A percentile compares a stretch with the other conserved stretches of the same genome.
phyloP scores from a whole-genome alignment of 2,888 invertebrate species.

The Patella pellucida region DNA sequence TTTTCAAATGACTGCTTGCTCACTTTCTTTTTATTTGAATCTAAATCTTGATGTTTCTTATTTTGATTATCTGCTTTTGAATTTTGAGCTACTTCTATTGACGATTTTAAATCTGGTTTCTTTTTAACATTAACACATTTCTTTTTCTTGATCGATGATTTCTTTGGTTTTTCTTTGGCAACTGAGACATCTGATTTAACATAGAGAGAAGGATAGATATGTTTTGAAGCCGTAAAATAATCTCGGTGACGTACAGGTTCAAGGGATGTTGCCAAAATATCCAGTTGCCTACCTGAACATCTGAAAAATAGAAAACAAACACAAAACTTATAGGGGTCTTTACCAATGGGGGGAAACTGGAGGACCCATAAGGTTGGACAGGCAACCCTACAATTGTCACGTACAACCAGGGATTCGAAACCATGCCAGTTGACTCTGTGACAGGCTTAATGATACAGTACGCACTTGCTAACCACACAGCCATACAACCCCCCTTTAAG shows the following conservation, averaged over 20 bases:
- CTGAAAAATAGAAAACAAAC: conserved; percentile 37
- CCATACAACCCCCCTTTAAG: no score
- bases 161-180: conserved; percentile 5
- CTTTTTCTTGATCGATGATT: not conserved
- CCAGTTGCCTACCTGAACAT: conserved; percentile 59
- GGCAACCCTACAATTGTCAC: no score
- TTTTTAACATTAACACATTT: not conserved
- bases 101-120: not conserved
- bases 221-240: conserved; percentile 51
- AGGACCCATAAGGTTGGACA: no score
- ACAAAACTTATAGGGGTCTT: not conserved
- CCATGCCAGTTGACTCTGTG: no score
- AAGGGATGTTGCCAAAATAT: conserved; percentile 61
- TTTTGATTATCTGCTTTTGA: not conserved
- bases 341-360: no score
- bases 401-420: no score
- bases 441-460: no score
- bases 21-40: not conserved
- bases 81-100: not conserved
- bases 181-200: conserved; percentile 25
- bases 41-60: not conserved
- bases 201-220: conserved; percentile 56
- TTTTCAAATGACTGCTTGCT: conserved; percentile 16
- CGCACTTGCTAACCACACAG: no score
- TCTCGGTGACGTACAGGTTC: conserved; percentile 66